phyloP scores from a whole-genome alignment of 2,888 invertebrate genomes.

The Lasiommata megera region DNA sequence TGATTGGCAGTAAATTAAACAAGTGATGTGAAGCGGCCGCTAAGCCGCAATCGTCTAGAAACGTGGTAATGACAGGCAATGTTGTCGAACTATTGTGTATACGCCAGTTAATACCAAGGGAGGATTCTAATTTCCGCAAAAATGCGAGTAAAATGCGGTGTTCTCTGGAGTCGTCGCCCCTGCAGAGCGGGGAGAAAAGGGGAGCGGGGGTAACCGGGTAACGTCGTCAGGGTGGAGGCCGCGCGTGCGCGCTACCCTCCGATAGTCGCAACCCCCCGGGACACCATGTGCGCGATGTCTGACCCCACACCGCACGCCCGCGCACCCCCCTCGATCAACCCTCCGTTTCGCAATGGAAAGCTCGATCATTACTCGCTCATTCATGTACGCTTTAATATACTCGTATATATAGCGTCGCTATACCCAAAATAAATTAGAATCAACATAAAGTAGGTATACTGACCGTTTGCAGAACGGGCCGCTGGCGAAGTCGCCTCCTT shows the following conservation, averaged over 20 bases:
- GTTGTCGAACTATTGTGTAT: slow-evolving; percentile 32
- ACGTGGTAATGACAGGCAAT: slow-evolving; percentile 29
- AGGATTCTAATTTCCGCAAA: slow-evolving; percentile 74
- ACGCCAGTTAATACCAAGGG: slow-evolving; percentile 48
- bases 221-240: slow-evolving; percentile 45
- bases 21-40: slow-evolving; percentile 18
- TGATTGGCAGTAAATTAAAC: slow-evolving; percentile 21
- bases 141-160: slow-evolving; percentile 59
- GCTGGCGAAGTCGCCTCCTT: slow-evolving; percentile 87
- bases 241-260: slow-evolving; percentile 55
- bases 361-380: slow-evolving; percentile 69
- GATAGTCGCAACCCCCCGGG: slow-evolving; percentile 47
- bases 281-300: slow-evolving; percentile 52
- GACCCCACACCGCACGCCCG: slow-evolving; percentile 37
- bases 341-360: slow-evolving; percentile 40
- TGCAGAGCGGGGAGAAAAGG: slow-evolving; percentile 47
- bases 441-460: slow-evolving; percentile 42
- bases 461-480: slow-evolving; percentile 84
- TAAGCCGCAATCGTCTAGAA: slow-evolving; percentile 14
- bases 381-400: slow-evolving; percentile 62
- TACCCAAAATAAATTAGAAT: no score
- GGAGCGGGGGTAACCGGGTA: slow-evolving; percentile 34
- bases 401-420: no score
- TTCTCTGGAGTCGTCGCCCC: slow-evolving; percentile 56
- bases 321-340: slow-evolving; percentile 39